Base-by-base conservation (phyloP, 2,113 vertebrate genomes). In the Saimiri boliviensis region DNA sequence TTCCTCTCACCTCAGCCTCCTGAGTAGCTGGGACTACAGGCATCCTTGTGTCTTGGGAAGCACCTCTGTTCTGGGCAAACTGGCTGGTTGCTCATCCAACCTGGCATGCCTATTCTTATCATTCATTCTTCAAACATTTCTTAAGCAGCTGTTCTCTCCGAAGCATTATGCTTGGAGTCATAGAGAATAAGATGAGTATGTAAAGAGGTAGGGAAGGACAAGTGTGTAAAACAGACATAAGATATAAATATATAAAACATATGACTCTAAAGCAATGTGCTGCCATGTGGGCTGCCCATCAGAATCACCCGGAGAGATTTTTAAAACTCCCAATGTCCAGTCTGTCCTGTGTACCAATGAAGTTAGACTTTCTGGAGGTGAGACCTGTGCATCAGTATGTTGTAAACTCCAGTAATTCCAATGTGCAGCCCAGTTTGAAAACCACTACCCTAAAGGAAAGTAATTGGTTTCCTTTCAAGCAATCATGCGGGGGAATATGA, bases 401-500 rank as follows among this genome's bases (percentile, higher is more conserved):
- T 42, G 27, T 37, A 30, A 85, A 40, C 87, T 37, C 16, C 3
- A 66, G 14, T 58, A 80, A 56, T 58, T 63, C 20, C 86, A 79
- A 0, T 27, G 3, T 47, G 13, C 16, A 71, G 42, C 56, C 49
- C 40, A 76, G 35, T 66, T 81, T 74, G 74, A 83, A 76, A 84
- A 58, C 27, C 27, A 37, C 30, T 23, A 16, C 20, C 20, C 56
- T 20, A 1, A 60, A 49, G 42, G 25, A 5, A 17, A 40, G 35
- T 63, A 42, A 58, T 12, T 84, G 11, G 10, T 89, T 93, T 68
- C 30, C 35, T 66, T 89, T 92, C 37, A 84, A 92, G 13, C 52
- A 56, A 2, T 54, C 17, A 10, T 49, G 23, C 16, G 30, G 8
- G 20, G 9, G 17, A 10, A 0, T 27, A 0, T 47, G 89, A 42